Base-by-base conservation (phyloP, 2,797 vertebrate species). In the Phalloptychus januarius region DNA sequence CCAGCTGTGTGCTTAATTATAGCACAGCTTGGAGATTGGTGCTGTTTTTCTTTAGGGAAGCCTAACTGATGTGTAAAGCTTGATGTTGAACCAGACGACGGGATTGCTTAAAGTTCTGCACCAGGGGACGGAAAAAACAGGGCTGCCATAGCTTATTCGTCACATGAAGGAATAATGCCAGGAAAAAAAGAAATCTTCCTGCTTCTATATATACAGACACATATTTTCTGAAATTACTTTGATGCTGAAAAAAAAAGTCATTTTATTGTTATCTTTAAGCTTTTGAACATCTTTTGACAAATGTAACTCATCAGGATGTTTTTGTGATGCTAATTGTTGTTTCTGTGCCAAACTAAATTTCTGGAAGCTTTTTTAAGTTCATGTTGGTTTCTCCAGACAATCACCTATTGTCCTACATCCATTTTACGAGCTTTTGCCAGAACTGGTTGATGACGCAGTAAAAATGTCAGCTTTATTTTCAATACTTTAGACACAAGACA, bases 1-100 rank as follows among this genome's bases (percentile, higher is more conserved):
- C 94, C 95, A 96, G 94, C 94, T 96, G 95, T 91, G 85, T 89
- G 79, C 89, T 92, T 94, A 94, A 95, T 95, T 95, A 95, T 93
- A 90, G 77, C 91, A 85, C 83, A 71, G 81, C 86, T 88, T 83
- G 89, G 91, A 90, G 90, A 93, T 82, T 80, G 89, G 88, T 90
- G 85, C 92, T 95, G 95, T 92, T 95, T 95, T 95, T 93, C 94
- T 94, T 95, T 93, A 90, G 87, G 89, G 86, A 90, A 89, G 87
- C 87, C 87, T 91, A 92, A 94, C 87, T 74, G 46, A 92, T 91
- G 93, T 94, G 89, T 93, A 92, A 90, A 94, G 89, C 93, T 89
- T 92, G 92, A 87, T 94, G 94, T 94, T 75, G 80, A 91, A 87
- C 76, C 90, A 91, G 83, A 92, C 86, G 90, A 92, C 93, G 92